These are phyloP conservation scores for Eurosta solidaginis DNA, from an alignment of 1,140 invertebrate species.

Conservation along the genomic window DNA sequence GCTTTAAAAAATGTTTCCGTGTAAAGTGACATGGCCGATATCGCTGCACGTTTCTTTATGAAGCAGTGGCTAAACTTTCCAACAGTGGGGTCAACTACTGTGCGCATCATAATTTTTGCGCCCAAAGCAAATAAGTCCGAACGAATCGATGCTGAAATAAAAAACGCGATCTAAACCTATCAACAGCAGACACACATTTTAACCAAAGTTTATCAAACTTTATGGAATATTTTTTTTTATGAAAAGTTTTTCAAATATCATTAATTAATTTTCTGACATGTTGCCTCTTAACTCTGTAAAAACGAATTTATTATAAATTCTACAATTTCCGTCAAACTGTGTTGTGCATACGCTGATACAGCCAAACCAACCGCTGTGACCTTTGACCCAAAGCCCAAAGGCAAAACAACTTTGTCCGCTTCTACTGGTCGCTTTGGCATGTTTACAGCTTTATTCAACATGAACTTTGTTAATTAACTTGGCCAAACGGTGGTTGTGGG, in stretches of 20 bases:
- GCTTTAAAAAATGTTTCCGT: no score
- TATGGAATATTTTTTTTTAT: background rate
- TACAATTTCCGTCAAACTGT: background rate
- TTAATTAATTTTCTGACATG: background rate
- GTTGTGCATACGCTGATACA: no score
- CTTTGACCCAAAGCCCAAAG: background rate
- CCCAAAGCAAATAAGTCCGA: no score
- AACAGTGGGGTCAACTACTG: no score
- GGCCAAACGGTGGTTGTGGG: background rate
- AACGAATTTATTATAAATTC: slow-evolving; percentile 4
- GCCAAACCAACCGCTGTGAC: background rate
- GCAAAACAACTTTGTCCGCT: background rate
- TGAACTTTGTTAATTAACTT: slow-evolving; percentile 25
- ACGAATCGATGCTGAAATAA: no score
- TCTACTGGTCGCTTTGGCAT: background rate
- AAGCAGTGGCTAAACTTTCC: no score
- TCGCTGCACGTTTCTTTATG: no score
- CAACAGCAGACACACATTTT: background rate
- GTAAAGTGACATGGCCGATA: no score
- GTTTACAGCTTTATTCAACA: background rate
- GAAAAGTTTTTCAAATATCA: background rate
- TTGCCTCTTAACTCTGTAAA: background rate
- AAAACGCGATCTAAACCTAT: no score
- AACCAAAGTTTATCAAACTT: background rate
- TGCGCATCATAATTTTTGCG: no score